Conservation (phyloP, 1,140 invertebrate genomes). For the Trachelipus rathkii region DNA sequence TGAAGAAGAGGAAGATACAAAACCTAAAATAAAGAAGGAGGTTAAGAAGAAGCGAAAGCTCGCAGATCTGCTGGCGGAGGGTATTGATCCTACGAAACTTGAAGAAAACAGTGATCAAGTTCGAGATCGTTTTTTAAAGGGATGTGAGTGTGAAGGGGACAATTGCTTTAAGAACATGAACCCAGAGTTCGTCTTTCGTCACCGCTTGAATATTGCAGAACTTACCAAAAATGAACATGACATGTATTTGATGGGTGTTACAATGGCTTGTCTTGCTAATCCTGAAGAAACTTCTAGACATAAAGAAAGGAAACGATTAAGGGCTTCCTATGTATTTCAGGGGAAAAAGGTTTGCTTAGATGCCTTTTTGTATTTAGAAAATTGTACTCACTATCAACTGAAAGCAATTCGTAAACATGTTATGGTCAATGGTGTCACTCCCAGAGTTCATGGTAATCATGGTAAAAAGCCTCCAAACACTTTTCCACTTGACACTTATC, state of each 20-base stretch:
- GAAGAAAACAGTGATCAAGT: constrained; percentile 62
- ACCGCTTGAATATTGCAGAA: constrained; percentile 71
- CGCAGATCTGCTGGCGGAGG: constrained; percentile 53
- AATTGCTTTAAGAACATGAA: constrained; percentile 68
- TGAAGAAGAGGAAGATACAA: constrained; percentile 46
- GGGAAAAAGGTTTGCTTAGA: constrained; percentile 70
- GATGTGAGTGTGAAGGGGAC: constrained; percentile 70
- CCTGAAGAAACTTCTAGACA: constrained; percentile 66
- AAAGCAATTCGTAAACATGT: constrained; percentile 72
- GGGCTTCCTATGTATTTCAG: constrained; percentile 67
- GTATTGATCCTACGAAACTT: constrained; percentile 54
- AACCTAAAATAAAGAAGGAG: constrained; percentile 48
- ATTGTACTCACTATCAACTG: constrained; percentile 73
- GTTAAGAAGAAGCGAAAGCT: constrained; percentile 55
- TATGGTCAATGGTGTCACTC: constrained; percentile 70
- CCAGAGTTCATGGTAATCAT: constrained; percentile 70
- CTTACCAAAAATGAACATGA: constrained; percentile 69
- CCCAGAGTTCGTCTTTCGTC: constrained; percentile 67
- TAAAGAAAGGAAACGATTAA: constrained; percentile 65
- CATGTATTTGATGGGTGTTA: constrained; percentile 74
- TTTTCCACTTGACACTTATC: constrained; percentile 70
- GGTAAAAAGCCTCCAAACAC: constrained; percentile 77
- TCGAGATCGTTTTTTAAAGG: constrained; percentile 62
- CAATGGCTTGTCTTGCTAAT: constrained; percentile 71
- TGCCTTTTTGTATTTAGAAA: constrained; percentile 72